Evolutionary conservation across 1,140 invertebrate genomes (phyloP).

Genomic region (Aphaenogaster rudis): DNA sequence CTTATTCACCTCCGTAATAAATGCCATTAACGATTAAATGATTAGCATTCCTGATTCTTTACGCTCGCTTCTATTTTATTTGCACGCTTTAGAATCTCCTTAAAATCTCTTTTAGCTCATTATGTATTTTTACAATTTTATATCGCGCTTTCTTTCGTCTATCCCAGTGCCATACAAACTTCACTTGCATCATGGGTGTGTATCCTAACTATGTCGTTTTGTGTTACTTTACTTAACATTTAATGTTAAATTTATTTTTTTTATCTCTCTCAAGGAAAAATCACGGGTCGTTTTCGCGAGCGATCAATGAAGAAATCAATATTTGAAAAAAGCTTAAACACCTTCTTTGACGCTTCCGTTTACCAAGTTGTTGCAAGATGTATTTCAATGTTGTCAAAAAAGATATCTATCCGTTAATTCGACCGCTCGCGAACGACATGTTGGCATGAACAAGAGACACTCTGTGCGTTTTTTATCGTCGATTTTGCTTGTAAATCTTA

Average conservation of each 20-base stretch:
- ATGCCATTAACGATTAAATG: slow-evolving; percentile 73
- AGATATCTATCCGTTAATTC: slow-evolving; percentile 17
- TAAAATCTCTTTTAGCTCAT: slow-evolving; percentile 31
- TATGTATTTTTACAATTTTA: slow-evolving; percentile 75
- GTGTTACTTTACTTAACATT: slow-evolving; percentile 5
- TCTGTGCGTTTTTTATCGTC: slow-evolving; percentile 34
- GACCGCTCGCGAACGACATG: slow-evolving; percentile 72
- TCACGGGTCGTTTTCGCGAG: slow-evolving; percentile 70
- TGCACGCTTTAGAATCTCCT: slow-evolving; percentile 49
- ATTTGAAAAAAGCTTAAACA: slow-evolving; percentile 36
- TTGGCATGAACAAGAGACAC: slow-evolving; percentile 64
- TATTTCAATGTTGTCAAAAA: slow-evolving; percentile 32
- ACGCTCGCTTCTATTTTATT: slow-evolving; percentile 78
- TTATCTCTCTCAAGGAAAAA: slow-evolving; percentile 31
- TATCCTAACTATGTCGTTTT: slow-evolving; percentile 34
- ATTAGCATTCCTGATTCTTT: slow-evolving; percentile 74
- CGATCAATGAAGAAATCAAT: slow-evolving; percentile 71
- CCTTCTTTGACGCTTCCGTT: slow-evolving; percentile 60
- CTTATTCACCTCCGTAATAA: slow-evolving; percentile 70
- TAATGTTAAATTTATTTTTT: slow-evolving; percentile 19
- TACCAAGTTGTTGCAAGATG: slow-evolving; percentile 41
- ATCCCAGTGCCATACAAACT: slow-evolving; percentile 79
- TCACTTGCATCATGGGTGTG: slow-evolving; percentile 80
- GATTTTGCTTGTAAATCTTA: not conserved
- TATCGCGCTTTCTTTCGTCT: slow-evolving; percentile 71